Evolutionary conservation across 1,140 invertebrate species (phyloP), one percentile per base, ranked within the genome.

Genomic region (Drosophila ficusphila): DNA sequence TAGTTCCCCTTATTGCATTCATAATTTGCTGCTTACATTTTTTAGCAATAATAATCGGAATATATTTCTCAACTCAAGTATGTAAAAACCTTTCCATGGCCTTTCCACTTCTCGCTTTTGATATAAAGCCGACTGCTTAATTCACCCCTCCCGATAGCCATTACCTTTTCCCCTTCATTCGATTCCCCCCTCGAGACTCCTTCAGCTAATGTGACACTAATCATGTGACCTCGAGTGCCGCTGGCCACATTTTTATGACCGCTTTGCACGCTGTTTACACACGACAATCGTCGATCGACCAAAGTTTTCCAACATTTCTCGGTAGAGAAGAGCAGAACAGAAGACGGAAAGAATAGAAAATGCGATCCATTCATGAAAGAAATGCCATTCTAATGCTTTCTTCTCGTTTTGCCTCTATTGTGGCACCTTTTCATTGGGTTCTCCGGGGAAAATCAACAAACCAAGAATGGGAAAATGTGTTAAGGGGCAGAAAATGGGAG

Each of bases 341-440:
- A 41, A 4, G 19, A 9, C 8, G 52, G 14, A 14, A 41, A 41
- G 57, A 48, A 68, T 47, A 38, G 46, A 54, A 69, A 76, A 73
- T 64, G 53, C 61, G 48, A 71, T 51, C 77, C 82, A 86, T 86
- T 86, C 81, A 86, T 81, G 69, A 85, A 83, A 65, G 61, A 67
- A 83, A 86, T 85, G 76, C 75, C 79, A 82, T 75, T 82, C 74
- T 83, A 76, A 68, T 76, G 76, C 81, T 81, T 88, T 81, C 76
- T 77, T 81, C 67, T 49, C 2, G 27, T 34, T 52, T 34, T 67
- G 60, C 74, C 64, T 52, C 44, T 21, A 23, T 51, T 79, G 72
- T 74, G 76, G 76, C 65, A 86, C 72, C 76, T 86, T 76, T 85
- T 53, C 41, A 64, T 65, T 65, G 44, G 44, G 60, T 53, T 42